Conservation (phyloP, 2,888 invertebrate genomes). For the Dolichomitus sp. region DNA sequence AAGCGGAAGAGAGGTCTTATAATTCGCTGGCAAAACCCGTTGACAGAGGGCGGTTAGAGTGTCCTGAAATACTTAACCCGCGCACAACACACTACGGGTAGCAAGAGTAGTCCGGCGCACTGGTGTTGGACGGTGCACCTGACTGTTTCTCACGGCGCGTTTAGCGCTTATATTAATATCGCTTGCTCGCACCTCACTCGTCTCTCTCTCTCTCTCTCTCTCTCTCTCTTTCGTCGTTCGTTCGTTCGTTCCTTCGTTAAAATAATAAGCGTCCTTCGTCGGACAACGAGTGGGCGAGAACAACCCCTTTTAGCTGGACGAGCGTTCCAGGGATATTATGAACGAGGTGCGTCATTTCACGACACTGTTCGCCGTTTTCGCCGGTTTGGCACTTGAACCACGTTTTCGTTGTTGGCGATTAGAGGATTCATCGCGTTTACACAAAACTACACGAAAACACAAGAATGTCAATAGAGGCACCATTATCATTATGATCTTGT, state of each 20-base stretch:
- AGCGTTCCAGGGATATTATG: constrained; percentile 52
- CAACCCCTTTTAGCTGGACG: constrained; percentile 44
- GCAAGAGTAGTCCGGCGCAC: constrained; percentile 8
- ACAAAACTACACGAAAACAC: background rate
- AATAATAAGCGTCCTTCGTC: constrained; percentile 76
- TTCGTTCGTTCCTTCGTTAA: constrained; percentile 72
- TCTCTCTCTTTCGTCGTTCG: constrained; percentile 20
- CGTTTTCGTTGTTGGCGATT: constrained; percentile 51
- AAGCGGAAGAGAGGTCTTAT: constrained; percentile 46
- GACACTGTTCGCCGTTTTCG: constrained; percentile 45
- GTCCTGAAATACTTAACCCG: constrained; percentile 55
- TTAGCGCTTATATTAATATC: constrained; percentile 79
- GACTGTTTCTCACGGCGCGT: constrained; percentile 82
- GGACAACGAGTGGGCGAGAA: constrained; percentile 35
- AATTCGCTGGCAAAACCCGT: constrained; percentile 51
- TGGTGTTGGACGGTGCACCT: constrained; percentile 75
- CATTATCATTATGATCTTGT: constrained; percentile 3
- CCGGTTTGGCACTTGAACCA: constrained; percentile 31
- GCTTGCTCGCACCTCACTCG: constrained; percentile 54
- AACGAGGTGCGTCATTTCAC: constrained; percentile 40
- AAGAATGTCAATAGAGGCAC: background rate
- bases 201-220: constrained; percentile 49
- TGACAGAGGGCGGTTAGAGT: constrained; percentile 51
- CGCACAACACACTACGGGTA: constrained; percentile 18
- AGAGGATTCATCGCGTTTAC: constrained; percentile 29